Conservation (phyloP, 1,140 invertebrate genomes). For the Polypedilum pembai region DNA sequence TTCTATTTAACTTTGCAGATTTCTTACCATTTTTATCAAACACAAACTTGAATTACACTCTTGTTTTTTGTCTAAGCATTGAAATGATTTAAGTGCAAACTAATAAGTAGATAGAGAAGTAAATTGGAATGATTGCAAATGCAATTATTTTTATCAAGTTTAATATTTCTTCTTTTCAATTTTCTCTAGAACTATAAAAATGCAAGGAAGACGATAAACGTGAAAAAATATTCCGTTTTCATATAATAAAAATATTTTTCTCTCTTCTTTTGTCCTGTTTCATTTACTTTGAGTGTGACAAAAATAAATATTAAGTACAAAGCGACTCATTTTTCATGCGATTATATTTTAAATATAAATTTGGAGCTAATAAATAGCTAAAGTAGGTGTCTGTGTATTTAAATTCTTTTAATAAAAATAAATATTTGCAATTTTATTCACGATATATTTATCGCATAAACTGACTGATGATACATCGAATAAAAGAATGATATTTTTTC, state of each 20-base stretch:
- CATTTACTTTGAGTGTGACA: background rate
- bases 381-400: no score
- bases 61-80: background rate
- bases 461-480: no score
- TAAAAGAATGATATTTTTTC: no score
- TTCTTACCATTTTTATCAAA: background rate
- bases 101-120: constrained; percentile 13
- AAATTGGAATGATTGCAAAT: background rate
- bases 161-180: background rate
- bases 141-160: background rate
- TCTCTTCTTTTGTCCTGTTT: background rate
- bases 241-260: background rate
- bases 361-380: no score
- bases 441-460: no score
- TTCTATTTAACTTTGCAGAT: background rate
- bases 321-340: background rate
- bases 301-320: constrained; percentile 9
- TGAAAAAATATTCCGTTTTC: no score
- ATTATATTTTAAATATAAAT: no score
- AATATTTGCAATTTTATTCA: no score
- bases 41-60: background rate
- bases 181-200: background rate
- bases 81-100: background rate
- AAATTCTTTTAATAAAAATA: no score
- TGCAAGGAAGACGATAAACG: constrained; percentile 6